Evolutionary conservation across 2,888 invertebrate species (phyloP).

Genomic region (Philereme vetulata): DNA sequence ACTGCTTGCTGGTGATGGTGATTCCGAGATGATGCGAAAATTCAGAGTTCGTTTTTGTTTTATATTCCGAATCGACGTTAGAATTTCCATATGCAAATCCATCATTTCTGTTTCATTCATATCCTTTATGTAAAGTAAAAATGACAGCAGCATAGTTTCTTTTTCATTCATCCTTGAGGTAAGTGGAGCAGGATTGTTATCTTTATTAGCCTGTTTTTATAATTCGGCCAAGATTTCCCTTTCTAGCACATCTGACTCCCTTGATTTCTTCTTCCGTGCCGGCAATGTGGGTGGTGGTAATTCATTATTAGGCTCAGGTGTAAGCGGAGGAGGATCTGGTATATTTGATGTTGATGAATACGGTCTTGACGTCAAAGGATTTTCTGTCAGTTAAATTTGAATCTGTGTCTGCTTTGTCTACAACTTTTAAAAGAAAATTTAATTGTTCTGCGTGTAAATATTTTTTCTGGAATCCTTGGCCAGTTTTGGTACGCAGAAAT

Average conservation of each 20-base stretch:
- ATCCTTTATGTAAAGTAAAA: constrained; percentile 29
- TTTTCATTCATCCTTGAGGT: constrained; percentile 21
- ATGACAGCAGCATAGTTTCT: constrained; percentile 30
- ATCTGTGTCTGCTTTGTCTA: constrained; percentile 16
- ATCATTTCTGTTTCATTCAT: constrained; percentile 32
- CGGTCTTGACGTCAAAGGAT: constrained; percentile 17
- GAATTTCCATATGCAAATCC: constrained; percentile 25
- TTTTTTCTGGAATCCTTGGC: constrained; percentile 19
- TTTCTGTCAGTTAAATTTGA: constrained; percentile 16
- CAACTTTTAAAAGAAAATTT: constrained; percentile 19
- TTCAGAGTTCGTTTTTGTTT: constrained; percentile 29
- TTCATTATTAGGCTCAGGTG: constrained; percentile 9
- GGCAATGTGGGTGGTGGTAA: constrained; percentile 6
- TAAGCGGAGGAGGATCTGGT: constrained; percentile 17
- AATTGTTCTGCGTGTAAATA: constrained; percentile 14
- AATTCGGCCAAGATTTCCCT: constrained; percentile 16
- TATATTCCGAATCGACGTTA: constrained; percentile 27
- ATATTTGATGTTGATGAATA: constrained; percentile 17
- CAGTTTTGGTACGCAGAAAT: constrained; percentile 20
- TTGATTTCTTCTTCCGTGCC: constrained; percentile 15
- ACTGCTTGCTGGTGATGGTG: constrained; percentile 26
- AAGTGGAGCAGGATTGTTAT: constrained; percentile 10
- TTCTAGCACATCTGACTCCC: constrained; percentile 16
- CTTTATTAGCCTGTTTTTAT: constrained; percentile 2
- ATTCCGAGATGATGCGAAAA: constrained; percentile 27